Evolutionary conservation across 2,888 invertebrate species (phyloP).

Genomic region (Platynereis dumerilii): DNA sequence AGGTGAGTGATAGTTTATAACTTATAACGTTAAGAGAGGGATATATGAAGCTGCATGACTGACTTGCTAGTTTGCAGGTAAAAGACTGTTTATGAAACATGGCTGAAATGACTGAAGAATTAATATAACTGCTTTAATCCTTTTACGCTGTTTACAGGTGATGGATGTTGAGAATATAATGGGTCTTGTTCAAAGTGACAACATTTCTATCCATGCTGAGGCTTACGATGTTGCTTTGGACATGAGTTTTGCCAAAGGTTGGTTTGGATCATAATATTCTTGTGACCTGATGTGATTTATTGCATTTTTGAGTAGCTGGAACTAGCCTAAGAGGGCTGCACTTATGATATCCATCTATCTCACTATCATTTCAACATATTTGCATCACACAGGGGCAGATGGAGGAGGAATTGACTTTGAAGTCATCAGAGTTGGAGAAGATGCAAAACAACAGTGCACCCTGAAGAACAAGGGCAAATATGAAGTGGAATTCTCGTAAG

Average conservation of each 20-base stretch:
- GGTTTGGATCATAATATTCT: not conserved
- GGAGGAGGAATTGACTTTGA: conserved; percentile 65
- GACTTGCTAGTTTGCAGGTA: too few relatives aligned
- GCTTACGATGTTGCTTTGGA: conserved; percentile 64
- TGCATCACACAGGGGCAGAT: conserved; percentile 57
- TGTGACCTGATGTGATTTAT: too few relatives aligned
- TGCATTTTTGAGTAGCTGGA: too few relatives aligned
- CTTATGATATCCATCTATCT: too few relatives aligned
- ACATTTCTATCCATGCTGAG: conserved; percentile 60
- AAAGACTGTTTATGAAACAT: too few relatives aligned
- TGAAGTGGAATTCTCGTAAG: conserved; percentile 62
- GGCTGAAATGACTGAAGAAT: too few relatives aligned
- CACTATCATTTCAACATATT: too few relatives aligned
- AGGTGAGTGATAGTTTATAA: conserved; percentile 43
- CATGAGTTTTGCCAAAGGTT: conserved; percentile 64
- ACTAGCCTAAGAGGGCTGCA: too few relatives aligned
- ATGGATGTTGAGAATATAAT: conserved; percentile 60
- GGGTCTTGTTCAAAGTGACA: conserved; percentile 59
- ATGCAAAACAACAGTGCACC: conserved; percentile 58
- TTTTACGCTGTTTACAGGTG: conserved; percentile 49
- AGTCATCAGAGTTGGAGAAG: conserved; percentile 59
- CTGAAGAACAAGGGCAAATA: conserved; percentile 65
- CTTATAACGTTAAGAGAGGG: too few relatives aligned
- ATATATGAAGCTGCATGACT: too few relatives aligned
- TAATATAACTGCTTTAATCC: too few relatives aligned